phyloP scores from a whole-genome alignment of 2,888 invertebrate species.

The Xylophagus ater region DNA sequence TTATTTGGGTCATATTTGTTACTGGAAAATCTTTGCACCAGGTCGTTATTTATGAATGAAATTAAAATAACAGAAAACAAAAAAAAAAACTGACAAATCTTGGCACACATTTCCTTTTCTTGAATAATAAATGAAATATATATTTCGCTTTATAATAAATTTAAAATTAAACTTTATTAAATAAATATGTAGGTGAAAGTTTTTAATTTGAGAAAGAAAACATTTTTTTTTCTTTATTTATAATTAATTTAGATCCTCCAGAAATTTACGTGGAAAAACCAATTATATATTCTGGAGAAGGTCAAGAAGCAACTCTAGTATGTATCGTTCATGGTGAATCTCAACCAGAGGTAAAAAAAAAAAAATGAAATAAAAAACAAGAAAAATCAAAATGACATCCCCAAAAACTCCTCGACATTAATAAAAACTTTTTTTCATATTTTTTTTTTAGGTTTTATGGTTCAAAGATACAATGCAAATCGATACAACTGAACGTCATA shows the following conservation, averaged over 20 bases:
- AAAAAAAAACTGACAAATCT: too few species aligned
- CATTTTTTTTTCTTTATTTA: constrained; percentile 3
- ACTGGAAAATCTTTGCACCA: too few species aligned
- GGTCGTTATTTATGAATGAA: too few species aligned
- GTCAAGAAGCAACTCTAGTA: constrained; percentile 46
- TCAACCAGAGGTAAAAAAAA: constrained; percentile 43
- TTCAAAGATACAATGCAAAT: constrained; percentile 47
- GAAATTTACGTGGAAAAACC: constrained; percentile 38
- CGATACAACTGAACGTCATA: constrained; percentile 45
- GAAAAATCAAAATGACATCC: not conserved
- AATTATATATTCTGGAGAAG: constrained; percentile 47
- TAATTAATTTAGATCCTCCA: constrained; percentile 15
- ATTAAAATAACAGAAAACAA: too few species aligned
- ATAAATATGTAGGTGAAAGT: too few species aligned
- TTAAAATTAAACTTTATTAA: too few species aligned
- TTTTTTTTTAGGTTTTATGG: constrained; percentile 42
- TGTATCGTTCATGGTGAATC: constrained; percentile 50
- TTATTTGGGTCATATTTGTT: too few species aligned
- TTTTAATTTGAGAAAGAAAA: too few species aligned
- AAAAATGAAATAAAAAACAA: not conserved
- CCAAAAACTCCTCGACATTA: too few species aligned
- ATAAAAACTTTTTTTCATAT: not conserved
- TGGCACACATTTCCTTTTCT: too few species aligned
- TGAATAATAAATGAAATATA: too few species aligned
- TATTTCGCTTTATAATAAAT: too few species aligned